phyloP scores from a whole-genome alignment of 2,113 vertebrate genomes.

The Rhinichthys klamathensis region DNA sequence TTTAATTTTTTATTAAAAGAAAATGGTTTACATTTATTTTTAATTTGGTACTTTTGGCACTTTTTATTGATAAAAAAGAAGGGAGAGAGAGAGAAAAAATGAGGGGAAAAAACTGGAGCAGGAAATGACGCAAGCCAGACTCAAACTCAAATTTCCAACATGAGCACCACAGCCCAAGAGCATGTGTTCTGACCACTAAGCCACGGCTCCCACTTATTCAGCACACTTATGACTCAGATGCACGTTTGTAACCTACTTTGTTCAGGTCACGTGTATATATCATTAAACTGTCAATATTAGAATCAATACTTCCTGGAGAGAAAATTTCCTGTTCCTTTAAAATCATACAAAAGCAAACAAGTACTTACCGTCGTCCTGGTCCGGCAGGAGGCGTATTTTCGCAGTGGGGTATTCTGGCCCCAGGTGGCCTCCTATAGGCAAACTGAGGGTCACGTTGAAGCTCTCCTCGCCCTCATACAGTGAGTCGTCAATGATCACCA shows the following conservation, averaged over 20 bases:
- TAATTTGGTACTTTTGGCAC: not conserved
- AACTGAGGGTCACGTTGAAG: conserved; percentile 87
- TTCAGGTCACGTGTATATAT: not conserved
- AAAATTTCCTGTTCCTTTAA: not conserved
- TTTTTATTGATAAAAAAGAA: not conserved
- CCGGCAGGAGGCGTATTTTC: conserved; percentile 81
- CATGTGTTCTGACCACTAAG: not conserved
- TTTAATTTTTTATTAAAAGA: not conserved
- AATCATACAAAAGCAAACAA: not conserved
- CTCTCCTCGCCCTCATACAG: conserved; percentile 86
- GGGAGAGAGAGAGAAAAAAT: no score
- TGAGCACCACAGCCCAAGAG: not conserved
- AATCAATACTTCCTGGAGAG: not conserved
- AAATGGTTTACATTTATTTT: not conserved
- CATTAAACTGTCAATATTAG: not conserved
- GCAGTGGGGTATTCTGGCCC: conserved; percentile 78
- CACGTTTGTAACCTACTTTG: not conserved
- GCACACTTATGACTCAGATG: not conserved
- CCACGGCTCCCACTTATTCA: not conserved
- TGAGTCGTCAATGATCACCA: conserved; percentile 91
- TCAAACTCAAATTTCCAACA: not conserved
- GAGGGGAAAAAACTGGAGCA: not conserved
- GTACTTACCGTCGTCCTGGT: conserved; percentile 86
- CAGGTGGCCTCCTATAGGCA: conserved; percentile 87
- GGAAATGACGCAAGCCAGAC: not conserved